Percentiles rank a stretch among this genome's conserved stretches.
phyloP scores from a whole-genome alignment of 2,888 invertebrate genomes.

The Agonum fuliginosum region DNA sequence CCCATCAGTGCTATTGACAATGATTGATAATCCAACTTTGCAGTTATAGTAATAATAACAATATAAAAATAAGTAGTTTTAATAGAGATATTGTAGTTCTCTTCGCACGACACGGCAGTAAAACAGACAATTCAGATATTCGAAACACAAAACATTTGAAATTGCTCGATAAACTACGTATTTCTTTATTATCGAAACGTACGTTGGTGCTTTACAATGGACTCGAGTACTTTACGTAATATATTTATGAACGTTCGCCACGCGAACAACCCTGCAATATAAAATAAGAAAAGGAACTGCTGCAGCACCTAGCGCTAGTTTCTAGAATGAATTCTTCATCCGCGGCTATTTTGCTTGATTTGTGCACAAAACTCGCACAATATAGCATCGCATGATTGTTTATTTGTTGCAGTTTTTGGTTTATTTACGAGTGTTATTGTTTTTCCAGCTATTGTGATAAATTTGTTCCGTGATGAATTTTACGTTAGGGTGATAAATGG shows the following conservation, averaged over 20 bases:
- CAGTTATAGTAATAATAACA: too few relatives aligned
- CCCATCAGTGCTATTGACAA: too few relatives aligned
- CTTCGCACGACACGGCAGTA: not conserved
- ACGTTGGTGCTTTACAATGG: slow-evolving; percentile 18
- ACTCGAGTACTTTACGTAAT: slow-evolving; percentile 30
- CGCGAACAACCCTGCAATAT: slow-evolving; percentile 43
- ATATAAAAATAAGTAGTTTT: too few relatives aligned
- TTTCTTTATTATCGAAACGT: slow-evolving; percentile 37
- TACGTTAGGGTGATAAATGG: slow-evolving; percentile 6
- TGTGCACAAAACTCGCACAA: slow-evolving; percentile 34
- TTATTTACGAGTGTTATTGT: slow-evolving; percentile 27
- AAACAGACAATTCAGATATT: slow-evolving; percentile 2
- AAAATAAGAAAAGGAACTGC: slow-evolving; percentile 30
- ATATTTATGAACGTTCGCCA: slow-evolving; percentile 41
- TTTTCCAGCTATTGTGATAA: slow-evolving; percentile 35
- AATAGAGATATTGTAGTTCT: not conserved
- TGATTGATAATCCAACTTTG: too few relatives aligned
- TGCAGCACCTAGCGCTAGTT: too few relatives aligned
- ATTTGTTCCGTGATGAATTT: slow-evolving; percentile 19
- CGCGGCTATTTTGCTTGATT: slow-evolving; percentile 45
- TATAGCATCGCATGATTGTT: slow-evolving; percentile 43
- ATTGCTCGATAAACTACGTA: slow-evolving; percentile 31
- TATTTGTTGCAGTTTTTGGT: slow-evolving; percentile 22
- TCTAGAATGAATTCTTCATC: slow-evolving; percentile 41
- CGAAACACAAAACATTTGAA: slow-evolving; percentile 15